phyloP scores from a whole-genome alignment of 2,888 invertebrate genomes.

The Pycnomerus fuliginosus region DNA sequence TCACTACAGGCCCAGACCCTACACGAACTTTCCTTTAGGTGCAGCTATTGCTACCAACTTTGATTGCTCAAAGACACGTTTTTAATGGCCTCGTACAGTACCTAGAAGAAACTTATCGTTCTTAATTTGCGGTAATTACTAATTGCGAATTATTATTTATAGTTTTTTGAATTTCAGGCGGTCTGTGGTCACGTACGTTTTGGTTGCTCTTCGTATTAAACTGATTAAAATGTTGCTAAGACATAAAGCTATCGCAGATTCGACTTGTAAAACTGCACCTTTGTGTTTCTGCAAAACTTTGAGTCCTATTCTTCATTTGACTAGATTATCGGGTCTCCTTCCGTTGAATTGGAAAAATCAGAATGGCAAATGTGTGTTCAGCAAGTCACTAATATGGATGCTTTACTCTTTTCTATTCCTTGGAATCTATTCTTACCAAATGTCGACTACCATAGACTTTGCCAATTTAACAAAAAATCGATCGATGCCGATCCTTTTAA shows the following conservation, averaged over 20 bases:
- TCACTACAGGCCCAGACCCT: too few relatives aligned
- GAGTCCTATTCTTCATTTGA: slow-evolving; percentile 30
- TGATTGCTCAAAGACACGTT: slow-evolving; percentile 37
- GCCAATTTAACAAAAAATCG: slow-evolving; percentile 30
- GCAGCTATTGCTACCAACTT: slow-evolving; percentile 31
- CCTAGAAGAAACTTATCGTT: slow-evolving; percentile 28
- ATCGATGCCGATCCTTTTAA: slow-evolving; percentile 41
- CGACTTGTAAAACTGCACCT: slow-evolving; percentile 10
- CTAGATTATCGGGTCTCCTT: slow-evolving; percentile 43
- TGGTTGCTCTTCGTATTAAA: slow-evolving; percentile 40
- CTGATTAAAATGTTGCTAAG: too few relatives aligned
- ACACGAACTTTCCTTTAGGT: slow-evolving; percentile 15
- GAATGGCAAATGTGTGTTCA: slow-evolving; percentile 41
- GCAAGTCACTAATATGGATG: slow-evolving; percentile 40
- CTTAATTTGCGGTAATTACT: too few relatives aligned
- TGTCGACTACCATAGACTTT: slow-evolving; percentile 35
- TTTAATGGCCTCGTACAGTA: slow-evolving; percentile 42
- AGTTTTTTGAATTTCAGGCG: slow-evolving; percentile 36
- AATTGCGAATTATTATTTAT: too few relatives aligned
- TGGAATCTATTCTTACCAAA: slow-evolving; percentile 30
- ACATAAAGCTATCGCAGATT: too few relatives aligned
- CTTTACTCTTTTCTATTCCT: slow-evolving; percentile 35
- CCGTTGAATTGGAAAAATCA: slow-evolving; percentile 40
- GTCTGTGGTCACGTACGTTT: slow-evolving; percentile 40
- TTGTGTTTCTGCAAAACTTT: slow-evolving; percentile 43